phyloP scores from a whole-genome alignment of 1,140 invertebrate species.

The Harpegnathos saltator region DNA sequence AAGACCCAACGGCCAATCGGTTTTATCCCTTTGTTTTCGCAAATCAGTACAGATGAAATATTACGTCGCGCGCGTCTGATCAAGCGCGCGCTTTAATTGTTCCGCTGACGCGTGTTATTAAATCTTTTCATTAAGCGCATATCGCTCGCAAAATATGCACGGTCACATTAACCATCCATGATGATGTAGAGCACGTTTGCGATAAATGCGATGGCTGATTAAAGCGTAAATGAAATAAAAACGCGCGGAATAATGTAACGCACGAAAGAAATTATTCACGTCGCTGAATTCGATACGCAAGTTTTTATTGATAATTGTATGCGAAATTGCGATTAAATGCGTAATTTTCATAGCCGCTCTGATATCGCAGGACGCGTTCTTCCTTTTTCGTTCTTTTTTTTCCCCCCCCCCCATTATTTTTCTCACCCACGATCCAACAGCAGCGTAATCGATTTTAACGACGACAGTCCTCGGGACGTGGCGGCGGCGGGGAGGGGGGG shows the following conservation, averaged over 20 bases:
- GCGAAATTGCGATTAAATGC: background rate
- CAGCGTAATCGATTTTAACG: too few species aligned
- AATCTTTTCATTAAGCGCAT: slow-evolving; percentile 53
- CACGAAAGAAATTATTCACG: background rate
- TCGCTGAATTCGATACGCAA: slow-evolving; percentile 14
- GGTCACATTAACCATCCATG: slow-evolving; percentile 21
- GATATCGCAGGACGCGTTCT: too few species aligned
- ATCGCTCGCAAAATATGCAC: slow-evolving; percentile 19
- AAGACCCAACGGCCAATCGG: slow-evolving; percentile 63
- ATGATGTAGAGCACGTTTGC: slow-evolving; percentile 24
- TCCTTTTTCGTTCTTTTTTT: too few species aligned
- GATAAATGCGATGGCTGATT: slow-evolving; percentile 40
- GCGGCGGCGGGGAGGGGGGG: too few species aligned
- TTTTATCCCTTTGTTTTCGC: slow-evolving; percentile 59
- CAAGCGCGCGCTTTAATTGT: slow-evolving; percentile 43
- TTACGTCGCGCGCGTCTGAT: slow-evolving; percentile 25
- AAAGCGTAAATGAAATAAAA: slow-evolving; percentile 17
- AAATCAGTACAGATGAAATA: slow-evolving; percentile 58
- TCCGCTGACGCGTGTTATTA: slow-evolving; percentile 33
- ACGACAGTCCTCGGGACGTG: too few species aligned
- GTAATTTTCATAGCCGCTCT: background rate
- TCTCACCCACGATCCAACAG: background rate
- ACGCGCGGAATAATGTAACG: background rate
- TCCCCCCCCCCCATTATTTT: too few species aligned
- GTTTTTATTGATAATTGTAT: slow-evolving; percentile 39